Percentiles rank a stretch among this genome's conserved stretches.
Evolutionary conservation across 2,888 invertebrate genomes (phyloP).

Genomic region (Eristalis tenax): DNA sequence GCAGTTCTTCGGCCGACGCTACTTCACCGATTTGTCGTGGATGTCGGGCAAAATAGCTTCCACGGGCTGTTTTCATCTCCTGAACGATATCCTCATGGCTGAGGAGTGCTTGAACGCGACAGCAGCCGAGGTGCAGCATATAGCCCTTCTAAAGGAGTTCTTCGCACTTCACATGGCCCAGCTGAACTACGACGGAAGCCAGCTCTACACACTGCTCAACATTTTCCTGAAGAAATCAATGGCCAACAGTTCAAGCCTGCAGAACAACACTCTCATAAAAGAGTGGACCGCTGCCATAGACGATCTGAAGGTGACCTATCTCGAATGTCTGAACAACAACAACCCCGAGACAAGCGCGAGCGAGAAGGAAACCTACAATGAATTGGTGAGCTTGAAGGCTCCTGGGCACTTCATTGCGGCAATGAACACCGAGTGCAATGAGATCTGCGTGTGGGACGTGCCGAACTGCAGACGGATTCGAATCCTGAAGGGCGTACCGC

Average conservation of each 20-base stretch:
- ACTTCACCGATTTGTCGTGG: slow-evolving; percentile 90
- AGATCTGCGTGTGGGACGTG: slow-evolving; percentile 92
- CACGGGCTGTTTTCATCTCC: slow-evolving; percentile 87
- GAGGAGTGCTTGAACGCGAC: slow-evolving; percentile 73
- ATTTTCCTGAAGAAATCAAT: slow-evolving; percentile 81
- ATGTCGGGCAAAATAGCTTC: slow-evolving; percentile 90
- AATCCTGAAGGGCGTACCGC: slow-evolving; percentile 87
- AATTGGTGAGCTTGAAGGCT: slow-evolving; percentile 79
- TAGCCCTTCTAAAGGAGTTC: slow-evolving; percentile 83
- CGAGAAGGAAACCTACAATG: slow-evolving; percentile 76
- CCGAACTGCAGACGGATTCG: slow-evolving; percentile 85
- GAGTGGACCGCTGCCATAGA: slow-evolving; percentile 78
- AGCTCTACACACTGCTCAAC: slow-evolving; percentile 89
- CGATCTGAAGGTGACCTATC: slow-evolving; percentile 81
- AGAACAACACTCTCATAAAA: slow-evolving; percentile 77
- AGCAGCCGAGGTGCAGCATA: slow-evolving; percentile 80
- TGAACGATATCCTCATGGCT: slow-evolving; percentile 87
- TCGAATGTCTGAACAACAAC: slow-evolving; percentile 78
- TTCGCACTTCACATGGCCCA: slow-evolving; percentile 88
- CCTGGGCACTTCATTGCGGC: slow-evolving; percentile 89
- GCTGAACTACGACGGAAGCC: slow-evolving; percentile 90
- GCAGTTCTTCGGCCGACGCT: slow-evolving; percentile 85
- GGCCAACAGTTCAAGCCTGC: slow-evolving; percentile 74
- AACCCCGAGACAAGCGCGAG: slow-evolving; percentile 76
- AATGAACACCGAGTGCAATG: slow-evolving; percentile 87